These are phyloP conservation scores for Muschampia plurimacula DNA, from an alignment of 2,888 invertebrate species.

Conservation along the genomic window DNA sequence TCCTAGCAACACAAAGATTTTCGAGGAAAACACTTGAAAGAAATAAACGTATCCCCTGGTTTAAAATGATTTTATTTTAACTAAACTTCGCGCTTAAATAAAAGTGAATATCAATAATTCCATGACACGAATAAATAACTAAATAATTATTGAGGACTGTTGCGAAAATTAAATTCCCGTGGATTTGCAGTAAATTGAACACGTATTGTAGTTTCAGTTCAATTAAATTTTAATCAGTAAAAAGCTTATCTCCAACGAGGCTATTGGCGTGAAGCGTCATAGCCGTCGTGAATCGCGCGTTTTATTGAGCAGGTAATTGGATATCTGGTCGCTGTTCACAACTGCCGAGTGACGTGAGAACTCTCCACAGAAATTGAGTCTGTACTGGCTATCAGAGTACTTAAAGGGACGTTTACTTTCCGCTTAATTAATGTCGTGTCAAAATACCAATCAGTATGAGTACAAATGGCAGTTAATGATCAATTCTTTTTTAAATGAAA, in stretches of 20 bases:
- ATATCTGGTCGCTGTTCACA: neutral
- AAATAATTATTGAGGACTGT: neutral
- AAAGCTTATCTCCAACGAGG: neutral
- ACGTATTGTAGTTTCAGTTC: constrained; percentile 5
- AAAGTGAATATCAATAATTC: neutral
- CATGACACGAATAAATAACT: neutral
- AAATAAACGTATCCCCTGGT: no score
- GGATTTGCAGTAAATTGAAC: neutral
- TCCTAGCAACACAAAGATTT: no score
- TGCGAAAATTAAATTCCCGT: neutral
- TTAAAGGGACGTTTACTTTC: no score
- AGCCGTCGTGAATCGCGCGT: neutral
- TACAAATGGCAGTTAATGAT: no score
- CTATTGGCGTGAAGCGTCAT: constrained; percentile 8
- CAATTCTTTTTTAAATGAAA: no score
- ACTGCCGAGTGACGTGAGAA: neutral
- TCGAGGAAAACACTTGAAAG: no score
- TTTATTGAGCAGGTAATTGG: constrained; percentile 11
- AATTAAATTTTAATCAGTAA: constrained; percentile 12
- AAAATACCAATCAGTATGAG: no score
- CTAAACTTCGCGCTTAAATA: neutral
- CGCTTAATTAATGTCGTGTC: no score
- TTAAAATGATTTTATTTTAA: no score
- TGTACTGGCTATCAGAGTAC: no score
- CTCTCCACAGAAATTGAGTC: neutral